Conservation (phyloP, 1,140 invertebrate species). For the Polyergus mexicanus region DNA sequence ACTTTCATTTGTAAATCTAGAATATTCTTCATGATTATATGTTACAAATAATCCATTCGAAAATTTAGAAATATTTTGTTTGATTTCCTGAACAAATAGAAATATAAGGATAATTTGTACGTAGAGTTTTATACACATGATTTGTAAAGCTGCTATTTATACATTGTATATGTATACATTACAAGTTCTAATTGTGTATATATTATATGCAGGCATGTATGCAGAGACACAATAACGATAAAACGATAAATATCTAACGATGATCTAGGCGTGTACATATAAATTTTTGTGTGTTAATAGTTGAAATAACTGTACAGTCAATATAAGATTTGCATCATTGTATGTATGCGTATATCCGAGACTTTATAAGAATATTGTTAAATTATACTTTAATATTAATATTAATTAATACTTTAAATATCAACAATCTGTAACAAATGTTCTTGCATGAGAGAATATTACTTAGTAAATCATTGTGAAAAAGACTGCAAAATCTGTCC, state of each 20-base stretch:
- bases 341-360: background rate
- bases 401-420: slow-evolving; percentile 28
- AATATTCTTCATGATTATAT: slow-evolving; percentile 10
- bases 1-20: slow-evolving; percentile 20
- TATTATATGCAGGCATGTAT: background rate
- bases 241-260: background rate
- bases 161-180: slow-evolving; percentile 53
- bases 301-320: slow-evolving; percentile 53
- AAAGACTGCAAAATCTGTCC: slow-evolving; percentile 85
- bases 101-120: slow-evolving; percentile 32
- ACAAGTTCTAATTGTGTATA: slow-evolving; percentile 68
- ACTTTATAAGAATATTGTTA: slow-evolving; percentile 45
- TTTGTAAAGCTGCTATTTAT: slow-evolving; percentile 75
- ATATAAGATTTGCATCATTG: slow-evolving; percentile 39
- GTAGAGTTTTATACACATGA: slow-evolving; percentile 72
- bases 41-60: slow-evolving; percentile 73
- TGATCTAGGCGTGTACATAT: slow-evolving; percentile 58
- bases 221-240: slow-evolving; percentile 19
- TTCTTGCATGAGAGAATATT: slow-evolving; percentile 43
- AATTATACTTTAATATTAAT: slow-evolving; percentile 29
- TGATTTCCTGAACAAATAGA: slow-evolving; percentile 12
- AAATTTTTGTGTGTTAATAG: slow-evolving; percentile 56
- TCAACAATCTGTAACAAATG: slow-evolving; percentile 26
- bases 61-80: slow-evolving; percentile 3
- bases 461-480: slow-evolving; percentile 70